Conservation (phyloP, 2,888 invertebrate genomes). For the Crematogaster levior region DNA sequence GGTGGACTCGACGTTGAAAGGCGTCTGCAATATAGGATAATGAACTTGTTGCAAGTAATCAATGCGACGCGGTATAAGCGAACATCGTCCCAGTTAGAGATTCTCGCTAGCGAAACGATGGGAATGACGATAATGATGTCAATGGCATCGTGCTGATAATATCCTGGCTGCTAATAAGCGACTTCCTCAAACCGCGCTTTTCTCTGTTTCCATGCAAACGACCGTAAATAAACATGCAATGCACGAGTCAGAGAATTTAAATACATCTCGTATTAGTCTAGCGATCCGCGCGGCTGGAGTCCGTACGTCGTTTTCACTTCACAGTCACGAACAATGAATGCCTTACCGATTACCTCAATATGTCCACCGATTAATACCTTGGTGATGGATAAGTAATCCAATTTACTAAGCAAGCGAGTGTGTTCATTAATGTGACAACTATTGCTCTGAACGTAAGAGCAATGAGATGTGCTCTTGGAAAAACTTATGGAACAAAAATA, state of each 20-base stretch:
- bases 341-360: constrained; percentile 45
- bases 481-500: neutral
- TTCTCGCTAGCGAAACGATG: constrained; percentile 10
- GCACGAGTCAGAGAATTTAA: constrained; percentile 15
- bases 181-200: constrained; percentile 30
- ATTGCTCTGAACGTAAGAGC: neutral
- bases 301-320: constrained; percentile 56
- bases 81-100: constrained; percentile 6
- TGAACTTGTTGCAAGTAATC: constrained; percentile 24
- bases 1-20: neutral
- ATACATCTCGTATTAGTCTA: constrained; percentile 2
- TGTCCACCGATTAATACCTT: constrained; percentile 17
- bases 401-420: neutral
- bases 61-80: neutral
- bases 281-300: constrained; percentile 4
- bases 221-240: constrained; percentile 31
- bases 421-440: neutral
- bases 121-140: constrained; percentile 49
- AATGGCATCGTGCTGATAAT: constrained; percentile 41
- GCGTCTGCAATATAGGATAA: constrained; percentile 2
- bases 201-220: constrained; percentile 47
- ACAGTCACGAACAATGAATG: constrained; percentile 52
- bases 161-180: constrained; percentile 41
- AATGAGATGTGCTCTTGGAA: neutral
- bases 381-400: neutral